Conservation (phyloP, 1,140 invertebrate species). For the Anoplolepis gracilipes region DNA sequence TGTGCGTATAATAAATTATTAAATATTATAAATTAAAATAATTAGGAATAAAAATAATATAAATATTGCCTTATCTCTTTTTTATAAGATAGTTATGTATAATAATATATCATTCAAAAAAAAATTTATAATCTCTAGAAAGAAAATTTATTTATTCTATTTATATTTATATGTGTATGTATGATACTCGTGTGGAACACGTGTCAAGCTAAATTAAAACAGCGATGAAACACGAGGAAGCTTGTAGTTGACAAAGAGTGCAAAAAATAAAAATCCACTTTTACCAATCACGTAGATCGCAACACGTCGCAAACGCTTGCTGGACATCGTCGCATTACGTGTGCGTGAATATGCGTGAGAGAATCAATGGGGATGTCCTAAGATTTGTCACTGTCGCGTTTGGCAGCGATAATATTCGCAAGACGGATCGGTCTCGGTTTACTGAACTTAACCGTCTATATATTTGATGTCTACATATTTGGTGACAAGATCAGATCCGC, state of each 20-base stretch:
- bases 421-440: constrained; percentile 65
- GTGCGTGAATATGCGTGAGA: constrained; percentile 17
- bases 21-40: constrained; percentile 12
- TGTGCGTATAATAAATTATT: neutral
- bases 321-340: constrained; percentile 14
- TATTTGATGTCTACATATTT: constrained; percentile 20
- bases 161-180: constrained; percentile 37
- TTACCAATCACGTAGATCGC: constrained; percentile 46
- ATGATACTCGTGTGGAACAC: constrained; percentile 32
- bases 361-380: constrained; percentile 45
- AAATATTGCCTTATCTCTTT: neutral
- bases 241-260: constrained; percentile 33
- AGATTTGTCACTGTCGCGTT: constrained; percentile 72
- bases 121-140: no score
- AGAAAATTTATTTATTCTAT: neutral
- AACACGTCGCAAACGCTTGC: constrained; percentile 18
- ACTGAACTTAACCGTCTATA: constrained; percentile 40
- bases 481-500: constrained; percentile 30
- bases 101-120: neutral
- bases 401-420: constrained; percentile 63
- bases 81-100: neutral
- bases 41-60: neutral
- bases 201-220: constrained; percentile 53
- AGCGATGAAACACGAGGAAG: constrained; percentile 48
- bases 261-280: constrained; percentile 42